These are phyloP conservation scores for Zeuzera pyrina DNA, from an alignment of 2,888 invertebrate genomes.

Conservation along the genomic window DNA sequence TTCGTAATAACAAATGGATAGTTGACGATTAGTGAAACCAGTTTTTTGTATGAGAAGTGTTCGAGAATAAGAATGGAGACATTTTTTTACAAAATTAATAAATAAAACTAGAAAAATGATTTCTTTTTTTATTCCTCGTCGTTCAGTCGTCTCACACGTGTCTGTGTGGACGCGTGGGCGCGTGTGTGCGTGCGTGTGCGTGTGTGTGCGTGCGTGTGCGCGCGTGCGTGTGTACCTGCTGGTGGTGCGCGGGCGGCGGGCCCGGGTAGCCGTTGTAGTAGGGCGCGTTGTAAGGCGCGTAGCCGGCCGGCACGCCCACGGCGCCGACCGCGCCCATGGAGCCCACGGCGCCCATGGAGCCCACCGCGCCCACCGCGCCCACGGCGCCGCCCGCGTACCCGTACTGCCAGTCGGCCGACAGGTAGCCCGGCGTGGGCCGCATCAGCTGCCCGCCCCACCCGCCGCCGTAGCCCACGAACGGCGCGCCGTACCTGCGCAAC, in stretches of 20 bases:
- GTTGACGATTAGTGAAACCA: too few species aligned
- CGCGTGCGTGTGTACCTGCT: slow-evolving; percentile 37
- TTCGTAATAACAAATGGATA: too few species aligned
- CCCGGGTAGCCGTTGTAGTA: slow-evolving; percentile 64
- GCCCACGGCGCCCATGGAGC: slow-evolving; percentile 64
- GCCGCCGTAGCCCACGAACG: slow-evolving; percentile 66
- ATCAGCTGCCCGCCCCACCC: slow-evolving; percentile 60
- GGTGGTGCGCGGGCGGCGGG: slow-evolving; percentile 63
- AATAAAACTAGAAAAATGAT: too few species aligned
- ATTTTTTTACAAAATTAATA: too few species aligned
- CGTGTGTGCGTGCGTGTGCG: slow-evolving; percentile 7
- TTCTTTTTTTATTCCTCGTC: too few species aligned
- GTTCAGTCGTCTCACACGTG: too few species aligned
- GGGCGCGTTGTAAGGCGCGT: slow-evolving; percentile 54
- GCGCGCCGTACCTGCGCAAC: slow-evolving; percentile 46
- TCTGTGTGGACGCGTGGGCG: slow-evolving; percentile 2
- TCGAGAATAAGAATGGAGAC: too few species aligned
- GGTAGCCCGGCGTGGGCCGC: slow-evolving; percentile 66
- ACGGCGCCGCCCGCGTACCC: slow-evolving; percentile 42
- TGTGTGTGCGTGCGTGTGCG: too few species aligned
- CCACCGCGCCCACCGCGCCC: slow-evolving; percentile 11
- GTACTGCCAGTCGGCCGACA: slow-evolving; percentile 68
- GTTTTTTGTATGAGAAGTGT: too few species aligned
- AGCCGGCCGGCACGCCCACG: slow-evolving; percentile 12
- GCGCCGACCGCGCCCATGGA: slow-evolving; percentile 51